Evolutionary conservation across 1,140 invertebrate species (phyloP).

Genomic region (Habropoda laboriosa): DNA sequence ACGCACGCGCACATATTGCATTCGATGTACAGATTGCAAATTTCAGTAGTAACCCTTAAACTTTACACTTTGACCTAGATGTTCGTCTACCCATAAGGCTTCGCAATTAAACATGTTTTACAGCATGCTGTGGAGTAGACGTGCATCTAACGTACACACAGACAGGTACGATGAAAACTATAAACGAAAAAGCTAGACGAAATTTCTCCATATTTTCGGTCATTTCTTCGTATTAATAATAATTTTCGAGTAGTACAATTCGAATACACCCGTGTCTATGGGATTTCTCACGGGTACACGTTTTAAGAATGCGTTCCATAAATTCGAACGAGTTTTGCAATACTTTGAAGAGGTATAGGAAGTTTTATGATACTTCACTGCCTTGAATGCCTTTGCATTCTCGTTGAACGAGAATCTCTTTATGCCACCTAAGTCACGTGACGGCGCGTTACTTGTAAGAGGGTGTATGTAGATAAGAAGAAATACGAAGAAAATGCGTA

Average conservation of each 20-base stretch:
- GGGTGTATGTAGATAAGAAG: slow-evolving; percentile 50
- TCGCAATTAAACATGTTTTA: slow-evolving; percentile 59
- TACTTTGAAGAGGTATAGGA: slow-evolving; percentile 46
- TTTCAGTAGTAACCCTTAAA: slow-evolving; percentile 69
- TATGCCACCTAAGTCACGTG: slow-evolving; percentile 32
- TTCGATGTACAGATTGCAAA: too few species aligned
- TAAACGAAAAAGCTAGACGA: too few species aligned
- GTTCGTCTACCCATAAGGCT: slow-evolving; percentile 52
- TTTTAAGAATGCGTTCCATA: slow-evolving; percentile 44
- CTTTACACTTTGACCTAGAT: slow-evolving; percentile 66
- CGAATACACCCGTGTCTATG: background rate
- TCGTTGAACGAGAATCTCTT: slow-evolving; percentile 41
- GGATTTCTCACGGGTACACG: slow-evolving; percentile 22
- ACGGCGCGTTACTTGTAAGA: slow-evolving; percentile 24
- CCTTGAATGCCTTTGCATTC: slow-evolving; percentile 45
- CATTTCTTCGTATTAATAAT: too few species aligned
- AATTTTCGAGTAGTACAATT: slow-evolving; percentile 15
- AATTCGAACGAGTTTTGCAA: slow-evolving; percentile 57
- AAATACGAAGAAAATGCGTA: slow-evolving; percentile 44
- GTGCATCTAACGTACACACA: too few species aligned
- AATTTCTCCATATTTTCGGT: too few species aligned
- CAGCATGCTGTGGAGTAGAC: too few species aligned
- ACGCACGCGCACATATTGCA: too few species aligned
- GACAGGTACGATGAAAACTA: too few species aligned
- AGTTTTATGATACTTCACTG: slow-evolving; percentile 48